Base-by-base conservation (phyloP, 2,113 vertebrate genomes). In the Cromileptes altivelis region DNA sequence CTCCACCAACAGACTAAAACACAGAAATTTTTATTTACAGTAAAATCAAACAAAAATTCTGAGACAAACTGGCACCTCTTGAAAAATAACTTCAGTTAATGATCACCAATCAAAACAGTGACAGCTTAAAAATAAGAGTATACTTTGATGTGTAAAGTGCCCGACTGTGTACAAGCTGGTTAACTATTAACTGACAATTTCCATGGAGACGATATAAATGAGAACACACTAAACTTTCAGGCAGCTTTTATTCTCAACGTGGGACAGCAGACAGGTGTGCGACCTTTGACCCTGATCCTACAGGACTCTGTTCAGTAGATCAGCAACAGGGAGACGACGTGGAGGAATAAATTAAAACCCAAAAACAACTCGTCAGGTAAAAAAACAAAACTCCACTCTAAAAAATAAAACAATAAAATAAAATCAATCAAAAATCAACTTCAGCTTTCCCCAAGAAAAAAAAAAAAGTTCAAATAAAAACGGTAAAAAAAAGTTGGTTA, bases 341-440 rank as follows among this genome's bases (percentile, higher is more conserved):
- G 75, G 81, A 84, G 80, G 70, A 93, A 93, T 93, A 93, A 92
- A 91, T 93, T 91, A 91, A 85, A 91, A 81, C 37, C 61, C 40
- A 55, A 63, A 40, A 84, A 85, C 64, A 89, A 80, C 33, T 69
- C 33, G 19, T 60, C 74, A 57, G 73, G 69, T 83, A 71, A 71
- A 84, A 77, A 52, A 52, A 25, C 56, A 61, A 60, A 55, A 14
- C 50, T 64, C 40, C 69, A 83, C 33, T 63, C 70, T 11, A 30
- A 85, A 67, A 70, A 45, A 25, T 1, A 15, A 68, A 67, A 37
- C 0, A 40, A 49, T 49, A 4, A 71, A 61, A 71, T 11, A 6
- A 52, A 52, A 52, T 49, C 13, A 49, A 49, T 12, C 10, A 18
- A 19, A 25, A 56, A 45, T 5, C 1, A 52, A 23, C 42, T 67